A percentile compares a stretch with the other conserved stretches of the same genome.
Evolutionary conservation across 2,797 vertebrate genomes (phyloP).

Genomic region (Pygocentrus nattereri): DNA sequence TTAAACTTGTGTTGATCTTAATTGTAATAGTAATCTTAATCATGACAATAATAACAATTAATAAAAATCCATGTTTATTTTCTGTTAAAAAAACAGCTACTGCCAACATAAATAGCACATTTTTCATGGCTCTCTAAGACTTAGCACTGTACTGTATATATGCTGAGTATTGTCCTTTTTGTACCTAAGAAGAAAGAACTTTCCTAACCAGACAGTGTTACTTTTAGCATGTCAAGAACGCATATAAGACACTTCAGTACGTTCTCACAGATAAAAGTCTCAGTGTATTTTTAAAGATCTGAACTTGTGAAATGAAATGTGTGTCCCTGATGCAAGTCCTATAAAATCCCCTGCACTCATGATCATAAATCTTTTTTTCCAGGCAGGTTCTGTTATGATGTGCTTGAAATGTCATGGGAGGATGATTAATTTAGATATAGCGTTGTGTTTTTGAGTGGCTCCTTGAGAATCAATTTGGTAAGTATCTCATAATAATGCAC

Average conservation of each 20-base stretch:
- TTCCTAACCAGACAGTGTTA: not conserved
- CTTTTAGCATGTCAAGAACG: not conserved
- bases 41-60: too few species aligned
- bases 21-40: too few species aligned
- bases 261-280: not conserved
- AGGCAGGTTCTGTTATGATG: not conserved
- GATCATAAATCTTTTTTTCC: not conserved
- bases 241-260: not conserved
- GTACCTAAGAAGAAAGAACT: not conserved
- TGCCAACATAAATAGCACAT: too few species aligned
- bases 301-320: not conserved
- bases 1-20: too few species aligned
- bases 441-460: not conserved
- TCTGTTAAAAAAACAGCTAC: too few species aligned
- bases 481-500: not conserved
- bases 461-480: not conserved
- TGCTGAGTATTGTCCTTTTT: too few species aligned
- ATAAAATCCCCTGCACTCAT: not conserved
- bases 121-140: too few species aligned
- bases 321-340: conserved; percentile 1
- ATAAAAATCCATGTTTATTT: too few species aligned
- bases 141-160: too few species aligned
- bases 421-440: conserved; percentile 8
- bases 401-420: not conserved
- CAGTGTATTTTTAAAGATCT: not conserved